phyloP scores from a whole-genome alignment of 2,113 vertebrate genomes.

The Chauna torquata region DNA sequence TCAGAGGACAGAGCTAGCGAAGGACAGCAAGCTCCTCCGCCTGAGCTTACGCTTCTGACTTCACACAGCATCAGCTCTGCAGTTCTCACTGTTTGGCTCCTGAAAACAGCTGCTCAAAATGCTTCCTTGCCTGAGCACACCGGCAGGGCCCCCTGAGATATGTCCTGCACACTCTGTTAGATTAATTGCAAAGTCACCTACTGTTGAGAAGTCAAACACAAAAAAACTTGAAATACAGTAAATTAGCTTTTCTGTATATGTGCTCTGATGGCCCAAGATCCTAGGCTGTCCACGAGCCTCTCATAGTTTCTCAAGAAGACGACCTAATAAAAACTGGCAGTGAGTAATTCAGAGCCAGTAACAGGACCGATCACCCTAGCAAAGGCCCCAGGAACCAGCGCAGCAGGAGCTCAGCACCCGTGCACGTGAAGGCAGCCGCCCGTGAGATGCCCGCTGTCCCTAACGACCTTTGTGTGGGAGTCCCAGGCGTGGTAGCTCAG shows the following conservation, averaged over 20 bases:
- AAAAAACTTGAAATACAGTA: too few relatives aligned
- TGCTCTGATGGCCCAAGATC: neutral
- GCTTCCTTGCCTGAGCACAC: neutral
- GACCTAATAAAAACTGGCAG: neutral
- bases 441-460: accelerated
- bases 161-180: neutral
- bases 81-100: neutral
- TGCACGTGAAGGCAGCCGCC: neutral
- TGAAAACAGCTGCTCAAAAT: neutral
- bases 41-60: neutral
- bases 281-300: neutral
- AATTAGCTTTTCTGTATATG: neutral
- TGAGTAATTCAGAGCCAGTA: neutral
- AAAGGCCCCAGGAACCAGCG: accelerated
- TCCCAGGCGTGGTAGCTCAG: neutral
- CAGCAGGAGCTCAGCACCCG: neutral
- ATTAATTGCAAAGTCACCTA: neutral
- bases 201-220: neutral
- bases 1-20: neutral
- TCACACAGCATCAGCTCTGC: neutral
- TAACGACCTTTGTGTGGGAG: neutral
- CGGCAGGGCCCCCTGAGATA: neutral
- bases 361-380: neutral
- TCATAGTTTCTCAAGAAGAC: neutral
- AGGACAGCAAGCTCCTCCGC: neutral